Conservation (phyloP, 2,113 vertebrate species). For the Danionella cerebrum region DNA sequence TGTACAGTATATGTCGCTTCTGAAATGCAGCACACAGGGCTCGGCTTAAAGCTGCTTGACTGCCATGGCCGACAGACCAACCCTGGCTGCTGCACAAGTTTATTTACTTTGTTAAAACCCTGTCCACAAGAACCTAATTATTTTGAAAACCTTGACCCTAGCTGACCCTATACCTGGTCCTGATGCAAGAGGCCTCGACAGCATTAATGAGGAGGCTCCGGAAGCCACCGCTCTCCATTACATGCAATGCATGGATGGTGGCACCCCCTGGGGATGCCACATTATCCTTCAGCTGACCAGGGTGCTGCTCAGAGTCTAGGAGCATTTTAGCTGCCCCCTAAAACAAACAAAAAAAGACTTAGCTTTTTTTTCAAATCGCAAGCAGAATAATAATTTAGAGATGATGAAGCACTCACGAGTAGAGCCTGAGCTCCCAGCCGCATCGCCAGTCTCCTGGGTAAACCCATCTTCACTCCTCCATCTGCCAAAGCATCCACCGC, state of each 20-base stretch:
- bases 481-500: conserved; percentile 93
- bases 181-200: conserved; percentile 90
- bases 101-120: no score
- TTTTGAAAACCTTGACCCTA: background rate
- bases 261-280: conserved; percentile 93
- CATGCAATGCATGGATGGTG: conserved; percentile 91
- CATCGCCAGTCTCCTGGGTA: conserved; percentile 84
- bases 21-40: no score
- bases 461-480: conserved; percentile 97
- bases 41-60: no score
- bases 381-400: background rate
- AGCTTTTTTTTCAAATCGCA: background rate
- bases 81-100: no score
- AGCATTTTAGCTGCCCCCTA: conserved; percentile 95
- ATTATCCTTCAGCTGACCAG: conserved; percentile 91
- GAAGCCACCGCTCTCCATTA: conserved; percentile 92
- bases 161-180: conserved; percentile 69
- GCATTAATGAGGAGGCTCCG: conserved; percentile 93
- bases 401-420: conserved; percentile 67
- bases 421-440: conserved; percentile 88
- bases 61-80: no score
- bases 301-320: conserved; percentile 88
- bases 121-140: background rate
- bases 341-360: background rate
- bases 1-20: no score